Evolutionary conservation across 2,797 vertebrate species (phyloP).

Genomic region (Atherinosoma microstoma): DNA sequence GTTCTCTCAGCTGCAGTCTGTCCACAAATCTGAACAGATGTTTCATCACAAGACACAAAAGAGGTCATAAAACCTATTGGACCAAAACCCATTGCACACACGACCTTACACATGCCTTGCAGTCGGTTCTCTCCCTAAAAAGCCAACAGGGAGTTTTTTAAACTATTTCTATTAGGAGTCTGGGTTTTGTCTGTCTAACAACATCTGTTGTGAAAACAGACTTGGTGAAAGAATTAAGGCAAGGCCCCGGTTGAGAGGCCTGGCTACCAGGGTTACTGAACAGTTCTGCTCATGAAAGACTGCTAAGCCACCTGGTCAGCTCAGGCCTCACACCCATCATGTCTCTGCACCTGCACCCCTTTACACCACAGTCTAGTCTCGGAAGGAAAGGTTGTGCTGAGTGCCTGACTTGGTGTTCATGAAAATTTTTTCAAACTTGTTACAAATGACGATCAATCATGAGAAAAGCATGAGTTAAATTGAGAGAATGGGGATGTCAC

Average conservation of each 20-base stretch:
- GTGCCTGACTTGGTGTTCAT: conserved; percentile 9
- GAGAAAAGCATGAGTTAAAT: conserved; percentile 45
- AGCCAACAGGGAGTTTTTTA: conserved; percentile 74
- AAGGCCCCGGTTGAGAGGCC: conserved; percentile 53
- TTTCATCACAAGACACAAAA: conserved; percentile 77
- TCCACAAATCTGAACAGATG: conserved; percentile 77
- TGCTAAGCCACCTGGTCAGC: conserved; percentile 44
- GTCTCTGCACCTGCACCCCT: conserved; percentile 44
- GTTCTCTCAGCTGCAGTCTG: conserved; percentile 61
- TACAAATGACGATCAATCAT: conserved; percentile 42
- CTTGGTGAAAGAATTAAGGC: conserved; percentile 79
- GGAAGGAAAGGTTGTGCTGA: conserved; percentile 39
- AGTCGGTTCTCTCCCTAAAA: conserved; percentile 71
- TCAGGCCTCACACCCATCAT: conserved; percentile 51
- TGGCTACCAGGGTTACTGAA: conserved; percentile 69
- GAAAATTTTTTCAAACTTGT: conserved; percentile 16
- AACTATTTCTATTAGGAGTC: conserved; percentile 79
- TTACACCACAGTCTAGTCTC: conserved; percentile 25
- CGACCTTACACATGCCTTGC: conserved; percentile 74
- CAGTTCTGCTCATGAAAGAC: conserved; percentile 32
- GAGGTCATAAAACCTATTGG: conserved; percentile 76
- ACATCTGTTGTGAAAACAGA: conserved; percentile 74
- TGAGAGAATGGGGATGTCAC: conserved; percentile 20
- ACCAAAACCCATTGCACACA: conserved; percentile 74
- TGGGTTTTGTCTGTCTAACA: conserved; percentile 72